A percentile compares a stretch with the other conserved stretches of the same genome.
phyloP scores from a whole-genome alignment of 1,140 invertebrate species.

The Panagrolaimus sp. region DNA sequence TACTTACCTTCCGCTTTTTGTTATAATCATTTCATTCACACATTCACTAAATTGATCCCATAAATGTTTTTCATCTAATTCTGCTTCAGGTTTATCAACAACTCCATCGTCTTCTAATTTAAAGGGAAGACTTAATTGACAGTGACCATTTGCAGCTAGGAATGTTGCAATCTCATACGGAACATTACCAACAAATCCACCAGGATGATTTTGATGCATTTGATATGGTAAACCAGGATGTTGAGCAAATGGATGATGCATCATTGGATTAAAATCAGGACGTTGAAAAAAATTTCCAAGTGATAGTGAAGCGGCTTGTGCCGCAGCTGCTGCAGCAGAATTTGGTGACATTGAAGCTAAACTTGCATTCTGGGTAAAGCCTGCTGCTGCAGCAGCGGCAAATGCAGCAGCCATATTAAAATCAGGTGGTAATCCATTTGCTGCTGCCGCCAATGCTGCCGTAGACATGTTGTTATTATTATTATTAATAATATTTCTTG shows the following conservation, averaged over 20 bases:
- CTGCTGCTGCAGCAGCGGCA: background rate
- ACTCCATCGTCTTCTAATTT: constrained; percentile 43
- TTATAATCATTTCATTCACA: constrained; percentile 63
- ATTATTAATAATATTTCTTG: background rate
- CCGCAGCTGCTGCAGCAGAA: constrained; percentile 1
- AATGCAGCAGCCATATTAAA: background rate
- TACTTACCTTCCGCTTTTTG: constrained; percentile 61
- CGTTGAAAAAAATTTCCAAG: constrained; percentile 16
- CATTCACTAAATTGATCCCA: constrained; percentile 60
- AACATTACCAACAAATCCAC: background rate
- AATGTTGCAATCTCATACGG: constrained; percentile 2
- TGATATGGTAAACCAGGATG: background rate
- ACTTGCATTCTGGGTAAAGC: background rate
- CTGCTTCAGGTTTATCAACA: constrained; percentile 54
- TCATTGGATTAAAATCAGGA: constrained; percentile 15
- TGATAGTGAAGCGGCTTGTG: too few relatives aligned
- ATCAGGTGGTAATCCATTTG: constrained; percentile 6
- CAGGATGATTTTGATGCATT: constrained; percentile 9
- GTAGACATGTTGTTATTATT: background rate
- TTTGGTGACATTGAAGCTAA: constrained; percentile 3
- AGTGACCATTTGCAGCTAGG: background rate
- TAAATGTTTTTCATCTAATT: constrained; percentile 62
- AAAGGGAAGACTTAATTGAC: constrained; percentile 8
- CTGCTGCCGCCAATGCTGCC: background rate
- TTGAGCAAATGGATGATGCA: constrained; percentile 14